Percentiles rank a stretch among this genome's conserved stretches.
Conservation (phyloP, 2,888 invertebrate species). For the Ypsolopha scabrella region DNA sequence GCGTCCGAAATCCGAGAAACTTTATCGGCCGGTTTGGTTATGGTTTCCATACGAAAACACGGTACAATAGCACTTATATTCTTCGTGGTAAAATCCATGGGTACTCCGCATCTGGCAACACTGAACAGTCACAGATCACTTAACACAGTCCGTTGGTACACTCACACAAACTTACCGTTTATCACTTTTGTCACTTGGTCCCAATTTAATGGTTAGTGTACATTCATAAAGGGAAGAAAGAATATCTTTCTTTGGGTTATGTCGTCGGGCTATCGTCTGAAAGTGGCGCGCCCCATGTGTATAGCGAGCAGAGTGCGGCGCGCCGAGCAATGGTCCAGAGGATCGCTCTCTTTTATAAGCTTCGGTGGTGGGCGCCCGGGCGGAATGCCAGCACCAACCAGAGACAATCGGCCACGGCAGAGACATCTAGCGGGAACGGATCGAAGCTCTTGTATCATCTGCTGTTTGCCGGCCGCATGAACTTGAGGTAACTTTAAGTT, state of each 20-base stretch:
- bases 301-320: slow-evolving; percentile 54
- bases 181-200: slow-evolving; percentile 65
- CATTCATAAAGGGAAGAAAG: slow-evolving; percentile 25
- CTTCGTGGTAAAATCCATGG: not conserved
- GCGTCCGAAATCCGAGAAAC: not conserved
- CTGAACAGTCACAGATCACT: slow-evolving; percentile 56
- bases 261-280: slow-evolving; percentile 53
- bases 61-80: not conserved
- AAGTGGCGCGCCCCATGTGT: slow-evolving; percentile 68
- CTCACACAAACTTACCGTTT: slow-evolving; percentile 55
- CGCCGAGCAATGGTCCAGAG: slow-evolving; percentile 58
- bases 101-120: slow-evolving; percentile 36
- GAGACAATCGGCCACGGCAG: slow-evolving; percentile 16
- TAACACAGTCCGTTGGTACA: slow-evolving; percentile 47
- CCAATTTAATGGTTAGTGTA: slow-evolving; percentile 44
- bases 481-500: too few relatives aligned
- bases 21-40: not conserved
- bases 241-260: slow-evolving; percentile 37
- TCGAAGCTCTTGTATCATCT: too few relatives aligned
- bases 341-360: slow-evolving; percentile 63
- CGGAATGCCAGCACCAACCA: slow-evolving; percentile 39
- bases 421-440: not conserved
- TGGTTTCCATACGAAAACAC: not conserved
- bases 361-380: slow-evolving; percentile 50
- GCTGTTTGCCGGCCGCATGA: too few relatives aligned